Evolutionary conservation across 1,140 invertebrate species (phyloP), one percentile per base, ranked within the genome.

Genomic region (Heterodera schachtii): DNA sequence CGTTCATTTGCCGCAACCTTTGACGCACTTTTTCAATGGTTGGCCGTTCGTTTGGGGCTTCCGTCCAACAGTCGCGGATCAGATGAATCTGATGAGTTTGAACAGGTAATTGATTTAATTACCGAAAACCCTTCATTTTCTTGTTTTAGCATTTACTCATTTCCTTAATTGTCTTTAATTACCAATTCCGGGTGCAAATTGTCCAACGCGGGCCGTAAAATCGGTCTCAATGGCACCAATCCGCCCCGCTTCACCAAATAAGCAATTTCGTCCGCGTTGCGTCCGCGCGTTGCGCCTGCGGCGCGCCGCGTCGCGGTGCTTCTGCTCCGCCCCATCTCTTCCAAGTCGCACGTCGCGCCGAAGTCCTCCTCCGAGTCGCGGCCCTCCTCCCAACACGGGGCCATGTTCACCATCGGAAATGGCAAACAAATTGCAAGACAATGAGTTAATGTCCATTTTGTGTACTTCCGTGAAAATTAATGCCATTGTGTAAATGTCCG

Each of bases 21-120:
- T 52, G 13, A 3, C 73, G 8, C 8, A 75, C 73, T 49, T 49
- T 21, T 31, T 49, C 44, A 43, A 75, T 75, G 49, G 21, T 75
- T 46, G 41, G 73, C 11, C 73, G 8, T 75, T 75, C 73, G 4
- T 75, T 75, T 3, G 60, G 21, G 3, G 21, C 73, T 75, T 75
- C 88, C 44, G 75, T 69, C 88, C 88, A 89, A 75, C 88, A 89
- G 66, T 89, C 88, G 69, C 82, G 80, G 44, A 88, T 85, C 64
- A 88, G 70, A 75, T 86, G 84, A 0, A 84, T 57, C 87, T 88
- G 21, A 2, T 9, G 43, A 44, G 73, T 49, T 57, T 75, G 43
- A 13, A 64, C 31, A 87, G 46, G 3, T 16, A 60, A 60, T 19
- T 11, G 57, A 16, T 9, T 60, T 4, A 16, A 60, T 19, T 19